Percentiles rank a stretch among this genome's conserved stretches.
phyloP scores from a whole-genome alignment of 1,140 invertebrate species.

The Magallana gigas region DNA sequence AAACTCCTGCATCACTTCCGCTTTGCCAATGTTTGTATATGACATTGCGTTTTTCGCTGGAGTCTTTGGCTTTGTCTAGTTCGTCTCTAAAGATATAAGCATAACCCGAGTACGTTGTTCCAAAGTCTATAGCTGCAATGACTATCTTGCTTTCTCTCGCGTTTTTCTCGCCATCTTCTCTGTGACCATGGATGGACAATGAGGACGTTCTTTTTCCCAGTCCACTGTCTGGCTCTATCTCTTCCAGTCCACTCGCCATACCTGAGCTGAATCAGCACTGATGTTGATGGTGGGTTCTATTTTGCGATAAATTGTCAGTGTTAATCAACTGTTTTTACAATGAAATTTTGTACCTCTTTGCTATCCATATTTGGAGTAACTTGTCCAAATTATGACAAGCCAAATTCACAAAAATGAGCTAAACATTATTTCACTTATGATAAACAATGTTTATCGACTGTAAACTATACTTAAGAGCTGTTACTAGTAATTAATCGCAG shows the following conservation, averaged over 20 bases:
- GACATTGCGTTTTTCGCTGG: neutral
- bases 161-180: slow-evolving; percentile 1
- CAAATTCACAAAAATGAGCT: no score
- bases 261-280: no score
- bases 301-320: no score
- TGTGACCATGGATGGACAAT: neutral
- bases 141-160: neutral
- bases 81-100: neutral
- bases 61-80: neutral
- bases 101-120: slow-evolving; percentile 9
- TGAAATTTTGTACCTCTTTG: no score
- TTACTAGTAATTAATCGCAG: no score
- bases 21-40: slow-evolving; percentile 4
- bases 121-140: slow-evolving; percentile 22
- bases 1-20: neutral
- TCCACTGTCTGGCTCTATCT: neutral
- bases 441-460: no score
- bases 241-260: slow-evolving; percentile 12
- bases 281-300: no score
- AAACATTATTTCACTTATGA: no score
- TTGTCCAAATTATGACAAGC: no score
- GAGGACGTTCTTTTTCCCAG: neutral
- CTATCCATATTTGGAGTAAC: no score
- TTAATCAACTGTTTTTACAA: no score
- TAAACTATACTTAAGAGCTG: no score